phyloP scores from a whole-genome alignment of 2,113 vertebrate genomes.

The Fregata magnificens region DNA sequence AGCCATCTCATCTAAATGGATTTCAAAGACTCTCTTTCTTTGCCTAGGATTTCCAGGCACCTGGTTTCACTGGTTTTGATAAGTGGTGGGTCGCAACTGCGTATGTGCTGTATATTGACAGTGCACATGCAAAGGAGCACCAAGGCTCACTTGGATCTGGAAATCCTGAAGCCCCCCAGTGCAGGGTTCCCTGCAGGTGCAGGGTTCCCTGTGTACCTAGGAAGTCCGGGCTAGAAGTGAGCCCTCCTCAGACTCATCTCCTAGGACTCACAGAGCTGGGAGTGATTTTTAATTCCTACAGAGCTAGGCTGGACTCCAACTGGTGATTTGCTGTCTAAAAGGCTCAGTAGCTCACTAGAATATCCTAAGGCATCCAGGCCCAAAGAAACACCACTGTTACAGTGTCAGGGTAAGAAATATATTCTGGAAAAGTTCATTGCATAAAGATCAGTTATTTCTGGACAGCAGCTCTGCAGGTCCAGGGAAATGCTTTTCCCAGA shows the following conservation, averaged over 20 bases:
- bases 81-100: not conserved
- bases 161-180: not conserved
- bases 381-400: not conserved
- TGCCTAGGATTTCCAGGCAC: not conserved
- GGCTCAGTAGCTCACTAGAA: not conserved
- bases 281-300: not conserved
- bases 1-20: not conserved
- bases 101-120: not conserved
- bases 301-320: not conserved
- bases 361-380: not conserved
- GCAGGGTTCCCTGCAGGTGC: not conserved
- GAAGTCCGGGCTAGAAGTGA: not conserved
- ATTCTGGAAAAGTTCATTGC: not conserved
- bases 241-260: not conserved
- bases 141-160: not conserved
- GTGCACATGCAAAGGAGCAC: not conserved
- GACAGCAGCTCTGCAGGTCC: not conserved
- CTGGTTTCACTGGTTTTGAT: not conserved
- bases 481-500: not conserved
- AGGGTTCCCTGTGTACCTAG: not conserved
- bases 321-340: not conserved
- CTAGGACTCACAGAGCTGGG: not conserved
- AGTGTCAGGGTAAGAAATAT: not conserved
- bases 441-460: slow-evolving; percentile 11
- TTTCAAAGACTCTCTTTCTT: not conserved